phyloP scores from a whole-genome alignment of 2,888 invertebrate species.

The Leucania comma region DNA sequence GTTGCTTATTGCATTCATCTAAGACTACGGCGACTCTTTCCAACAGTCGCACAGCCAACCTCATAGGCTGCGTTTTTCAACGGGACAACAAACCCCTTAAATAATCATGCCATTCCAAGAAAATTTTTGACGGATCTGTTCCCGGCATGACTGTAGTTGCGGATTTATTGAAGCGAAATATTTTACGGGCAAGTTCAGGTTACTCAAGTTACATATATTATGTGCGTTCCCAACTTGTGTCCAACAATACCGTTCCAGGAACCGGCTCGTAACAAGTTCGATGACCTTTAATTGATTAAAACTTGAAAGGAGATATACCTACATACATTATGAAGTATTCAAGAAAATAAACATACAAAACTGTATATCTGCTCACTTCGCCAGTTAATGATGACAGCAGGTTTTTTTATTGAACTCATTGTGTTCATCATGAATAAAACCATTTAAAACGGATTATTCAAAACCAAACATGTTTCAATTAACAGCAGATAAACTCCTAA shows the following conservation, averaged over 20 bases:
- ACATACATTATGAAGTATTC: background rate
- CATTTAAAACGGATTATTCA: background rate
- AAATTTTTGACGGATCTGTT: background rate
- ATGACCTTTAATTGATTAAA: slow-evolving; percentile 5
- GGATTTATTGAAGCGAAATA: background rate
- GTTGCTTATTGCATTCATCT: no score
- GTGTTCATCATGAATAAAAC: no score
- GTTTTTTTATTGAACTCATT: background rate
- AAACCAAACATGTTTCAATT: background rate
- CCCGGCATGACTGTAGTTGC: no score
- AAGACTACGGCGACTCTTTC: no score
- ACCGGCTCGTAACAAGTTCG: slow-evolving; percentile 25
- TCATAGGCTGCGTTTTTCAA: no score
- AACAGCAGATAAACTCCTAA: background rate
- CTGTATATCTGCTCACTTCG: background rate
- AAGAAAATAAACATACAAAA: background rate
- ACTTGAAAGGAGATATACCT: background rate
- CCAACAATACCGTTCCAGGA: slow-evolving; percentile 10
- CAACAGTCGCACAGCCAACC: no score
- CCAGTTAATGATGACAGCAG: background rate
- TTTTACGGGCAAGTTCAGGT: background rate
- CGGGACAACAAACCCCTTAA: no score
- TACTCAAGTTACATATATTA: background rate
- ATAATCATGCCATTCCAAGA: background rate
- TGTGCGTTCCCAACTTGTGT: slow-evolving; percentile 10